Base-by-base conservation (phyloP, 2,797 vertebrate species). In the Miichthys miiuy region DNA sequence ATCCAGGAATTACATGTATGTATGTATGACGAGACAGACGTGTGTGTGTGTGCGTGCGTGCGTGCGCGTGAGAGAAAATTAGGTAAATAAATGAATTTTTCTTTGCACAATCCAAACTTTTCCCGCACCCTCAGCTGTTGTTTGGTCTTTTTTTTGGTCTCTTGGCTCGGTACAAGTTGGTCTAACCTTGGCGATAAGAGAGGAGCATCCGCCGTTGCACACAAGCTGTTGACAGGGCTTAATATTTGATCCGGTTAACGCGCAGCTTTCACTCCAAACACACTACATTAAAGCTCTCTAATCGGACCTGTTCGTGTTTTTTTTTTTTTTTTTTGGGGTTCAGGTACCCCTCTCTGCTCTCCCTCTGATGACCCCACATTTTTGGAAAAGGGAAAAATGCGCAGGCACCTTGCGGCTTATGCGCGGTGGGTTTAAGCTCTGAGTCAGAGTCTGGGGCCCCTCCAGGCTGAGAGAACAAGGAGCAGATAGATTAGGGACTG, bases 401-500 rank as follows among this genome's bases (percentile, higher is more conserved):
- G 80, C 91, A 91, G 80, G 84, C 82, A 93, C 88, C 84, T 89
- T 91, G 90, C 88, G 88, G 88, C 58, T 89, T 78, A 75, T 62
- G 81, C 84, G 87, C 75, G 81, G 87, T 58, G 81, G 82, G 84
- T 90, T 38, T 90, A 87, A 90, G 68, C 87, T 88, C 23, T 87
- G 88, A 90, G 89, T 90, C 88, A 91, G 89, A 90, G 85, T 81
- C 69, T 20, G 72, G 81, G 85, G 76, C 68, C 86, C 85, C 87
- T 79, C 82, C 62, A 38, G 84, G 86, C 88, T 68, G 86, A 80
- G 91, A 91, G 91, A 91, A 89, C 90, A 91, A 91, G 90, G 87
- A 92, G 87, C 88, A 89, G 88, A 93, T 90, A 92, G 91, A 94
- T 94, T 86, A 92, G 86, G 8, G 78, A 23, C 84, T 82, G 91